phyloP scores from a whole-genome alignment of 2,888 invertebrate genomes.

The Melanostoma scalare region DNA sequence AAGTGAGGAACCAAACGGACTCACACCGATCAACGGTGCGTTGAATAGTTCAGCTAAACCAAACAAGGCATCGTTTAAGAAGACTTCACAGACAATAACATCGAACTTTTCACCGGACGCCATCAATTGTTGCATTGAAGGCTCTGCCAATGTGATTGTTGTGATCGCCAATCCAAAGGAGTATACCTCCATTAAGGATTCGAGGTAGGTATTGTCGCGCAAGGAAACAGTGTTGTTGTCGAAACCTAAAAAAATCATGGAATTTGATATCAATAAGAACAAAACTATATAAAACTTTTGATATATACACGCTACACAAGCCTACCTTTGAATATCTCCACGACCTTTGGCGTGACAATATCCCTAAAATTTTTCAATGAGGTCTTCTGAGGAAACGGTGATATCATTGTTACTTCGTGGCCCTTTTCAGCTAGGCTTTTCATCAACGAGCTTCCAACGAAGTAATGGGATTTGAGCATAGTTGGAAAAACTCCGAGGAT shows the following conservation, averaged over 20 bases:
- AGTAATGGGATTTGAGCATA: conserved; percentile 59
- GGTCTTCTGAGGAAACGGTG: conserved; percentile 77
- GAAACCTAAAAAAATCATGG: not conserved
- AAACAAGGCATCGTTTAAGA: conserved; percentile 80
- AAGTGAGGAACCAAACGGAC: conserved; percentile 78
- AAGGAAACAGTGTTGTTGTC: conserved; percentile 1
- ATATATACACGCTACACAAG: too few relatives aligned
- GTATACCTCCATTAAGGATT: conserved; percentile 26
- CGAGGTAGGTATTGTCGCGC: not conserved
- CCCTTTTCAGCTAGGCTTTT: conserved; percentile 78
- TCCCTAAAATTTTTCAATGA: conserved; percentile 76
- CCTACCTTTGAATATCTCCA: conserved; percentile 4
- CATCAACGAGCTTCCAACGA: conserved; percentile 78
- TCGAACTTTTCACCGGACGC: conserved; percentile 80
- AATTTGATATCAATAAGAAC: too few relatives aligned
- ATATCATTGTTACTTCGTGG: conserved; percentile 80
- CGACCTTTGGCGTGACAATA: conserved; percentile 67
- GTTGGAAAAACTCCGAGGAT: conserved; percentile 58
- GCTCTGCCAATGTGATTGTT: conserved; percentile 75
- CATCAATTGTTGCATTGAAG: conserved; percentile 74
- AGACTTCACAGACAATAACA: conserved; percentile 80
- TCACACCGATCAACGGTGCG: conserved; percentile 79
- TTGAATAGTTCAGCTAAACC: conserved; percentile 79
- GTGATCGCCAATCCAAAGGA: conserved; percentile 76
- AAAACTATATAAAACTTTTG: too few relatives aligned